Base-by-base conservation (phyloP, 2,888 invertebrate species). In the Antitype chi region DNA sequence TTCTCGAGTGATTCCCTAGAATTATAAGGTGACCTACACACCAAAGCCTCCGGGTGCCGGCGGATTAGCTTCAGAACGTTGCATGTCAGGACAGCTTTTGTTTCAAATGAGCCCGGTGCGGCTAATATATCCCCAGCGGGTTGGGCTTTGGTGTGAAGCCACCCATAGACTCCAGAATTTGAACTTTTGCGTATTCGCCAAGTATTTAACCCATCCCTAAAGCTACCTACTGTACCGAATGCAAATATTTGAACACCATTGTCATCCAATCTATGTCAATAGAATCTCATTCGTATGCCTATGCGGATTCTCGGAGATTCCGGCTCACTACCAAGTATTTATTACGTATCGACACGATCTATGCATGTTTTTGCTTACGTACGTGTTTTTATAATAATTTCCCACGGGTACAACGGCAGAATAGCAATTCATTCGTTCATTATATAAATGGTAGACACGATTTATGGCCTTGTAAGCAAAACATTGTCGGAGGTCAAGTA, bases 231-330 rank as follows among this genome's bases (percentile, higher is more conserved):
- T 15, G 53, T 81, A 84, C 66, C 79, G 80, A 86, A 89, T 86
- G 85, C 84, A 89, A 90, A 91, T 85, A 91, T 85, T 81, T 84
- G 32, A 87, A 85, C 74, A 83, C 87, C 88, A 82, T 89, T 88
- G 85, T 76, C 76, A 83, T 76, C 57, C 47, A 81, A 89, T 89
- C 84, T 87, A 88, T 89, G 89, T 89, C 89, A 89, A 90, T 87
- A 89, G 74, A 80, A 77, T 74, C 86, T 89, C 85, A 88, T 90
- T 90, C 82, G 88, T 91, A 91, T 89, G 89, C 89, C 85, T 86
- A 90, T 87, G 87, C 92, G 92, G 92, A 93, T 96, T 95, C 95
- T 93, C 89, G 77, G 94, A 95, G 94, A 95, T 94, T 94, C 93
- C 94, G 93, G 92, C 90, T 94, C 90, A 88, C 89, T 95, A 94